Base-by-base conservation (phyloP, 2,797 vertebrate species). In the Apogon talboti region DNA sequence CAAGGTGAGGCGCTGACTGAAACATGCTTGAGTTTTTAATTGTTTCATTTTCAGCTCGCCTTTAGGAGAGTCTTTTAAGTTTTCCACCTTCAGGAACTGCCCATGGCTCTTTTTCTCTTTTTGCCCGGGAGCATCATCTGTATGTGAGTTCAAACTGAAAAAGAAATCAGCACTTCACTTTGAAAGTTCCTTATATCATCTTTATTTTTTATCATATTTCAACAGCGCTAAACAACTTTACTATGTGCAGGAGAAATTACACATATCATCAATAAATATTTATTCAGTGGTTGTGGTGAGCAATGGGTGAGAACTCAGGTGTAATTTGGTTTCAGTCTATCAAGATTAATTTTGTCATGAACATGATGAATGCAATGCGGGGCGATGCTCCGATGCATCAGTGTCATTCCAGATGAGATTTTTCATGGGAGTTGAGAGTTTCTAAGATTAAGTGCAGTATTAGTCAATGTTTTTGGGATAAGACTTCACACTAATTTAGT, bases 401-500 rank as follows among this genome's bases (percentile, higher is more conserved):
- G 91, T 91, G 93, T 94, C 93, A 92, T 80, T 86, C 88, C 71
- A 67, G 82, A 87, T 85, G 84, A 92, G 89, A 93, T 94, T 93
- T 93, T 93, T 94, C 93, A 93, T 80, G 43, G 82, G 89, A 92
- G 89, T 90, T 91, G 90, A 91, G 92, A 87, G 84, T 92, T 93
- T 89, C 87, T 56, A 91, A 92, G 92, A 94, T 93, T 90, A 93
- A 94, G 91, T 92, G 92, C 86, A 79, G 91, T 92, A 93, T 94
- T 93, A 94, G 91, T 94, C 92, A 93, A 91, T 93, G 92, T 93
- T 94, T 94, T 93, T 91, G 88, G 92, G 91, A 92, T 91, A 92
- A 89, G 89, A 84, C 87, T 91, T 91, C 85, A 88, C 89, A 86
- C 92, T 94, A 93, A 94, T 94, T 94, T 93, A 94, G 90, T 90